These are phyloP conservation scores for Rhabdornis inornatus DNA, from an alignment of 2,113 vertebrate species.

Conservation along the genomic window DNA sequence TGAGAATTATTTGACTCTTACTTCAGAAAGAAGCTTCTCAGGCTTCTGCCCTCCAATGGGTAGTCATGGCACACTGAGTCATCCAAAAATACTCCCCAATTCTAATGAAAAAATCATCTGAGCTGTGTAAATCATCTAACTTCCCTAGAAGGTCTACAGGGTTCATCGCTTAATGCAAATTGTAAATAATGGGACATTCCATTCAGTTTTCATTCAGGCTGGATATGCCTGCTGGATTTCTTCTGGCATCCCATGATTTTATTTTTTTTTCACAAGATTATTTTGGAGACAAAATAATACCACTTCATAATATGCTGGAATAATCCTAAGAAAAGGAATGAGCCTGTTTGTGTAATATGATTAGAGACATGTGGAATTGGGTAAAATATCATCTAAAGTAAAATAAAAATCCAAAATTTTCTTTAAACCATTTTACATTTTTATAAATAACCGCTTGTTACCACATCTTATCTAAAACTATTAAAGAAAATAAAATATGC, in stretches of 20 bases:
- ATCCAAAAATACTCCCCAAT: background rate
- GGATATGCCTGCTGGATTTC: background rate
- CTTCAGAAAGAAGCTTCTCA: background rate
- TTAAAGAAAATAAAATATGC: background rate
- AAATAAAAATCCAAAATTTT: background rate
- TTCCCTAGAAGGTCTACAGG: background rate
- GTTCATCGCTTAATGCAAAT: background rate
- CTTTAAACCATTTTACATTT: background rate
- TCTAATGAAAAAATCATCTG: background rate
- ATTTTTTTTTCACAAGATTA: background rate
- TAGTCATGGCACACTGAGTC: background rate
- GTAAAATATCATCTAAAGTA: background rate
- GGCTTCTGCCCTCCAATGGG: background rate
- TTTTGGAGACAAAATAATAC: background rate
- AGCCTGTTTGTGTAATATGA: background rate
- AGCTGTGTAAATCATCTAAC: background rate
- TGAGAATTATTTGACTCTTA: background rate
- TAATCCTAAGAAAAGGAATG: background rate
- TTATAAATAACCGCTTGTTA: background rate
- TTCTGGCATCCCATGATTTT: background rate
- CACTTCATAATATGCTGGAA: background rate
- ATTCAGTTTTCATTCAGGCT: background rate
- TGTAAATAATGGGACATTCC: background rate
- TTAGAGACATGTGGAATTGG: background rate
- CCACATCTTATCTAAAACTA: background rate